Base-by-base conservation (phyloP, 2,888 invertebrate genomes). In the Smittia sp. region DNA sequence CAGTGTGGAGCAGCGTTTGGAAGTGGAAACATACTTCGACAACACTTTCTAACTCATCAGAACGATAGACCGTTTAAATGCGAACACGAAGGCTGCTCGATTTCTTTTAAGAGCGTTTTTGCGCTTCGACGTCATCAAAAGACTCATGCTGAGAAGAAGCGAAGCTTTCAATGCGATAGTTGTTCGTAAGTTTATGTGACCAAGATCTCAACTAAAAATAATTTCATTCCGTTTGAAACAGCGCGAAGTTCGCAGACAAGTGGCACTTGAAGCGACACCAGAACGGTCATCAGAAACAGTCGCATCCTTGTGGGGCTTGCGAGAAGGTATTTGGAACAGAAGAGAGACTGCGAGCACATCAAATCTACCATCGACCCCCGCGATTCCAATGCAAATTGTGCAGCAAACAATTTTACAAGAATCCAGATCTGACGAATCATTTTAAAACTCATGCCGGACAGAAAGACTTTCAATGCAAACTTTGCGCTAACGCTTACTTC, bases 191-290 rank as follows among this genome's bases (percentile, higher is more conserved):
- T 32, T n/a, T n/a, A n/a, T 38, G 6, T 38, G 6, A 38, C 38
- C 11, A 9, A 9, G 15, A 46, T 13, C 2, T 46, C 46, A n/a
- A n/a, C n/a, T 46, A 3, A 46, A 46, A 46, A 13, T 46, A 38
- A 38, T n/a, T 11, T 46, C 15, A 46, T 46, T 46, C 46, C 39
- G 7, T 15, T 52, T 6, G 13, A 52, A 4, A 15, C 20, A 27
- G n/a, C 22, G 24, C 63, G n/a, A 27, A 25, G 4, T 63, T 63
- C 27, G 15, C 20, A n/a, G 63, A 63, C 13, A 13, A 13, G 3
- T 63, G 63, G 63, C 63, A 63, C 15, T n/a, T 63, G 4, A 25
- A 63, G 9, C 63, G 63, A 63, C 63, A 63, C 15, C 24, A 63
- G 25, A 6, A 63, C 9, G n/a, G 1, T n/a, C 63, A 63, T n/a